These are phyloP conservation scores for Anguilla anguilla DNA, from an alignment of 2,797 vertebrate species.

Conservation along the genomic window DNA sequence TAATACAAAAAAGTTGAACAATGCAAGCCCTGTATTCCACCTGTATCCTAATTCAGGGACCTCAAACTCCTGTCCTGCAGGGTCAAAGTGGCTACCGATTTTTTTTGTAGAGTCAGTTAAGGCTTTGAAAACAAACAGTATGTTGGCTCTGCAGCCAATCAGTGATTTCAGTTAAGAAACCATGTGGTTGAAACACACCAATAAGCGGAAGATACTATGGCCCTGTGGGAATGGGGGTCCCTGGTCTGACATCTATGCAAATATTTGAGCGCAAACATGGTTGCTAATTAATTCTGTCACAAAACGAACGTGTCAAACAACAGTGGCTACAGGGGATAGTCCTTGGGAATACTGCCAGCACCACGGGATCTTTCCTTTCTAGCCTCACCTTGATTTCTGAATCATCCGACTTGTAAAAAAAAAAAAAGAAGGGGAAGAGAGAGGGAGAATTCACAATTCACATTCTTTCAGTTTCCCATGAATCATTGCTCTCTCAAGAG, in stretches of 20 bases:
- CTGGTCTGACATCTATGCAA: neutral
- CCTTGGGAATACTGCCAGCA: neutral
- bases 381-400: constrained; percentile 47
- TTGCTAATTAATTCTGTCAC: neutral
- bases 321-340: neutral
- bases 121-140: too few species aligned
- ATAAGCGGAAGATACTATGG: neutral
- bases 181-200: neutral
- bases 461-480: neutral
- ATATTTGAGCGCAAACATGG: neutral
- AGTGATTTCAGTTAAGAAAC: neutral
- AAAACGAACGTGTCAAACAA: neutral
- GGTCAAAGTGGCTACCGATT: neutral
- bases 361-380: neutral
- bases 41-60: neutral
- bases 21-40: neutral
- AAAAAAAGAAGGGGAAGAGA: neutral
- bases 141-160: neutral
- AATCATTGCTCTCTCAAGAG: neutral
- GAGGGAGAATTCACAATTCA: neutral
- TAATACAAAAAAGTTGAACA: neutral
- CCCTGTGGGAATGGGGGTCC: neutral
- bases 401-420: constrained; percentile 41
- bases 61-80: neutral
- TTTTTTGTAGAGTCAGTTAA: neutral